These are phyloP conservation scores for Aptenodytes patagonicus DNA, from an alignment of 2,113 vertebrate species.

Conservation along the genomic window DNA sequence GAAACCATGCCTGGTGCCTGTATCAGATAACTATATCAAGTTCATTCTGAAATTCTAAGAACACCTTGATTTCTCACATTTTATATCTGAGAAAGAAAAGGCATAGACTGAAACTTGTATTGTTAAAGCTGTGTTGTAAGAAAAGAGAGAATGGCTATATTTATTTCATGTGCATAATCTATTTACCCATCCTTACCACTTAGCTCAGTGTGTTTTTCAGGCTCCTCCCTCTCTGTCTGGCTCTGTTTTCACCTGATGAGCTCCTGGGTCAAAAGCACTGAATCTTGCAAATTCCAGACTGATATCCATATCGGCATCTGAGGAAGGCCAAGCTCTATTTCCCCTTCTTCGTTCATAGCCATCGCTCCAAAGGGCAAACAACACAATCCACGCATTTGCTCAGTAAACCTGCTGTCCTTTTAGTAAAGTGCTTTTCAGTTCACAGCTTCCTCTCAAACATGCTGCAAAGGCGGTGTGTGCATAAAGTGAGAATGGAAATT, in stretches of 20 bases:
- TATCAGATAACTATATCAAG: background rate
- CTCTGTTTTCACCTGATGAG: background rate
- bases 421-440: background rate
- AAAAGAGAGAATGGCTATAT: background rate
- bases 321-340: background rate
- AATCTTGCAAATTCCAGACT: background rate
- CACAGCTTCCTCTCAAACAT: background rate
- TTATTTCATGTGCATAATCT: background rate
- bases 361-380: background rate
- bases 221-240: background rate
- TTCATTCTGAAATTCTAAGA: background rate
- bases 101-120: background rate
- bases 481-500: background rate
- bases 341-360: background rate
- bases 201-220: background rate
- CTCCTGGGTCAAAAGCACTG: background rate
- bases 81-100: background rate
- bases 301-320: background rate
- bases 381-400: background rate
- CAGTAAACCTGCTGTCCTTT: background rate
- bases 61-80: background rate
- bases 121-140: background rate
- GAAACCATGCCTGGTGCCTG: background rate
- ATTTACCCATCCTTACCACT: background rate
- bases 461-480: background rate